A percentile compares a stretch with the other conserved stretches of the same genome.
Evolutionary conservation across 1,140 invertebrate genomes (phyloP).

Genomic region (Delia radicum): DNA sequence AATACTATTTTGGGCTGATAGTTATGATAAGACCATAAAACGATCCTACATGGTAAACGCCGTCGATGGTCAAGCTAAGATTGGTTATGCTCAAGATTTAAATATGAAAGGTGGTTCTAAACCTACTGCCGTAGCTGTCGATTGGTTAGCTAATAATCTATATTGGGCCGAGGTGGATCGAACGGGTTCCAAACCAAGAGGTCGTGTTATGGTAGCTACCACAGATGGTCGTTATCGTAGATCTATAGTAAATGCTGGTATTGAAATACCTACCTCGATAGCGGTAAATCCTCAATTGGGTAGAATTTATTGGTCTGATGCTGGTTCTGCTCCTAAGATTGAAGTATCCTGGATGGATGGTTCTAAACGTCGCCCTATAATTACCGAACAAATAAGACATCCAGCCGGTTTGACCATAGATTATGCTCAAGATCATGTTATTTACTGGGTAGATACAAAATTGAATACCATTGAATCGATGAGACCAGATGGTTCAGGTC

Average conservation of each 20-base stretch:
- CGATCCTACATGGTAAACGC: constrained; percentile 86
- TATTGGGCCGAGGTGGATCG: constrained; percentile 91
- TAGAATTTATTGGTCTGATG: constrained; percentile 87
- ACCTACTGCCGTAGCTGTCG: constrained; percentile 82
- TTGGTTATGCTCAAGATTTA: constrained; percentile 85
- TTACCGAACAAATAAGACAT: constrained; percentile 76
- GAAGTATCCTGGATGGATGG: constrained; percentile 96
- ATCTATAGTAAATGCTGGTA: constrained; percentile 68
- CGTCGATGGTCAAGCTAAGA: constrained; percentile 71
- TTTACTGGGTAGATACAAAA: constrained; percentile 97
- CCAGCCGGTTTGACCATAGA: constrained; percentile 90
- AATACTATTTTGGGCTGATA: constrained; percentile 92
- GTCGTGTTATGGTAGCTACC: constrained; percentile 82
- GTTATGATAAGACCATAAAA: constrained; percentile 85
- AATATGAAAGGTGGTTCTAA: constrained; percentile 78
- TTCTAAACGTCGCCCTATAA: constrained; percentile 74
- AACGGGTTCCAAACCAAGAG: constrained; percentile 69
- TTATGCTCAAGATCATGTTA: constrained; percentile 80
- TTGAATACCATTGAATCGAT: constrained; percentile 90
- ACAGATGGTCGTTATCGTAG: constrained; percentile 87
- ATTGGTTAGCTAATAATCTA: constrained; percentile 89
- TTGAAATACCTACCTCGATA: constrained; percentile 83
- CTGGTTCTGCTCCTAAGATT: constrained; percentile 79
- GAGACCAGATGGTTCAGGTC: constrained; percentile 76
- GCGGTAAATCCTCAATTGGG: constrained; percentile 85